phyloP scores from a whole-genome alignment of 2,888 invertebrate genomes.

The Hyalella azteca region DNA sequence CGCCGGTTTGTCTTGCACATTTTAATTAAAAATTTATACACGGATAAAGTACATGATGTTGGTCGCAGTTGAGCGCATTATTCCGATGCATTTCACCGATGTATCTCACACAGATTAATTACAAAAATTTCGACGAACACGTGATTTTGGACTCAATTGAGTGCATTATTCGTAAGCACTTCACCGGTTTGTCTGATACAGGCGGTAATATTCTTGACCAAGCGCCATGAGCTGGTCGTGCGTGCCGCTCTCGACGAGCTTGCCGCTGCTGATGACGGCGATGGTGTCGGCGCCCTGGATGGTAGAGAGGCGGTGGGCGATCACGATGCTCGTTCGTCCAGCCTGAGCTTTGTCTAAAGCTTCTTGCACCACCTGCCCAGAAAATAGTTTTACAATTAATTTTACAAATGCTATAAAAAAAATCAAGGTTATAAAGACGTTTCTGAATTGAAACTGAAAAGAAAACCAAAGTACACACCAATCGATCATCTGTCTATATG shows the following conservation, averaged over 20 bases:
- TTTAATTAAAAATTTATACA: no score
- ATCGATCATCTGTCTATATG: no score
- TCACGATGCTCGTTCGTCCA: constrained; percentile 89
- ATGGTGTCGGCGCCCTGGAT: constrained; percentile 89
- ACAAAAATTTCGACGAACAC: background rate
- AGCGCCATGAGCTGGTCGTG: constrained; percentile 61
- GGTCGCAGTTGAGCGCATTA: no score
- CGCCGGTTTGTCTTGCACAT: no score
- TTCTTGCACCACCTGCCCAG: constrained; percentile 80
- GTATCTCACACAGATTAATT: background rate
- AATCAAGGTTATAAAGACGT: no score
- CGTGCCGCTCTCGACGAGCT: constrained; percentile 76
- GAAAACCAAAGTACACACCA: no score
- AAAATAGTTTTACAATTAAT: no score
- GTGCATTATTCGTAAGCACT: no score
- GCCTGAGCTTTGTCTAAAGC: constrained; percentile 83
- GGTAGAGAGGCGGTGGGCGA: constrained; percentile 92
- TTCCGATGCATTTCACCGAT: no score
- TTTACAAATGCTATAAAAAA: no score
- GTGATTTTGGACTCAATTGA: background rate
- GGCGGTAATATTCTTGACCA: constrained; percentile 60
- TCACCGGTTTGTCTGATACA: constrained; percentile 46
- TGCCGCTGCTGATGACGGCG: constrained; percentile 84
- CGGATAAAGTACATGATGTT: no score
- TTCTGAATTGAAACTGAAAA: no score